A percentile compares a stretch with the other conserved stretches of the same genome.
Evolutionary conservation across 2,888 invertebrate genomes (phyloP).

Genomic region (Mythimna loreyi): DNA sequence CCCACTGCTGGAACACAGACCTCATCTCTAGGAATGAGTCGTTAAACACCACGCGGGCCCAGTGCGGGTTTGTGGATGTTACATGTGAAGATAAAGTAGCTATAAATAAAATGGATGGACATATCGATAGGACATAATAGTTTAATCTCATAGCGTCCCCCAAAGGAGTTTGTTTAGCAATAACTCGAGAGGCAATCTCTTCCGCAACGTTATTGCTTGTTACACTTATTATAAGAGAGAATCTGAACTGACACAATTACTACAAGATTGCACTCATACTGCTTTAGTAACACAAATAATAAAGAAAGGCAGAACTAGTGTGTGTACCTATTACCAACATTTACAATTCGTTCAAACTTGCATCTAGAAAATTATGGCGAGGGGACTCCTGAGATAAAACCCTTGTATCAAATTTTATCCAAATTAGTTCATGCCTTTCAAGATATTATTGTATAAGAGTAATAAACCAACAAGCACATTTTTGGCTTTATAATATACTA

Average conservation of each 20-base stretch:
- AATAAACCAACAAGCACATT: no score
- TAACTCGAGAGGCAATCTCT: conserved; percentile 18
- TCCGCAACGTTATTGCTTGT: conserved; percentile 21
- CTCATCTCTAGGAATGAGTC: no score
- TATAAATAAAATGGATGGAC: not conserved
- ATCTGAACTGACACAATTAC: conserved; percentile 11
- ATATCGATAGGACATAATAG: conserved; percentile 4
- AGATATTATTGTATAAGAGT: no score
- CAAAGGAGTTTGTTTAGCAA: conserved; percentile 24
- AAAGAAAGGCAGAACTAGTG: not conserved
- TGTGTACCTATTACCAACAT: not conserved
- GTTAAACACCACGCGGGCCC: no score
- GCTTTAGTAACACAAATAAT: not conserved
- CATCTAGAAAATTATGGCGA: no score
- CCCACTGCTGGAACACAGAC: no score
- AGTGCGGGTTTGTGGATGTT: no score
- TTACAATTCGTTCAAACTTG: not conserved
- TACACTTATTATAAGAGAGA: not conserved
- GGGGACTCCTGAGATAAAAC: no score
- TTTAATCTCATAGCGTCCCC: conserved; percentile 13
- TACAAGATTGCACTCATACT: not conserved
- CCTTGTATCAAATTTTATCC: no score
- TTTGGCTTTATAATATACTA: no score
- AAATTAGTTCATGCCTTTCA: no score
- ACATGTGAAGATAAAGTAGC: no score